Evolutionary conservation across 2,113 vertebrate species (phyloP), one percentile per base, ranked within the genome.

Genomic region (Alces alces): DNA sequence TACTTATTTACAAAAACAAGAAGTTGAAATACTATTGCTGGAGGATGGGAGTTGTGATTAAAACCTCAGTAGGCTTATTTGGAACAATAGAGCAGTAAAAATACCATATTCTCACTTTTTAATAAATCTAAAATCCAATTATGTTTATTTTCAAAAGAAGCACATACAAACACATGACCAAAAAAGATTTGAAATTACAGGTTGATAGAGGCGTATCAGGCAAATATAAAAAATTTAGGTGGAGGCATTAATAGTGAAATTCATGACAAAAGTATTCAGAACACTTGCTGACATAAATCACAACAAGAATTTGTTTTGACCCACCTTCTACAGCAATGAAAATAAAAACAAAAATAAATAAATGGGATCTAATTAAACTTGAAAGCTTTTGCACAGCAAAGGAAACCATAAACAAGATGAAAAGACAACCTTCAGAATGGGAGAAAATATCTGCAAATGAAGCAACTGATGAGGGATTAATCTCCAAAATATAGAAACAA

Each of bases 101-200:
- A n/a, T 66, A 36, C 2, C 33, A 12, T 43, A 21, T 61, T 30
- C 82, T 93, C 76, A 89, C 47, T 89, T 91, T 90, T 79, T 58
- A 58, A 21, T 89, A 79, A 66, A 61, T 70, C 70, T 78, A 57
- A 84, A 94, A 54, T 90, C 30, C 7, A 92, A 47, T 43, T 86
- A 61, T 8, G 17, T 55, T 89, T 93, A 92, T 55, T 97, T 95
- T 79, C 28, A 84, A 96, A 89, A 78, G 61, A 76, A 73, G 14
- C 14, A 89, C 7, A 78, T 61, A 83, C n/a, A n/a, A 52, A 27
- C 30, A 50, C 45, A 30, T 21, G 39, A 66, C 23, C 30, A 60
- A 79, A 79, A 89, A 82, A 43, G 3, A 3, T 66, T 96, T 64
- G 47, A 43, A 57, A 36, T 45, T 79, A 73, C 13, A 89, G 39